Conservation (phyloP, 1,140 invertebrate genomes). For the Dryas iulia region DNA sequence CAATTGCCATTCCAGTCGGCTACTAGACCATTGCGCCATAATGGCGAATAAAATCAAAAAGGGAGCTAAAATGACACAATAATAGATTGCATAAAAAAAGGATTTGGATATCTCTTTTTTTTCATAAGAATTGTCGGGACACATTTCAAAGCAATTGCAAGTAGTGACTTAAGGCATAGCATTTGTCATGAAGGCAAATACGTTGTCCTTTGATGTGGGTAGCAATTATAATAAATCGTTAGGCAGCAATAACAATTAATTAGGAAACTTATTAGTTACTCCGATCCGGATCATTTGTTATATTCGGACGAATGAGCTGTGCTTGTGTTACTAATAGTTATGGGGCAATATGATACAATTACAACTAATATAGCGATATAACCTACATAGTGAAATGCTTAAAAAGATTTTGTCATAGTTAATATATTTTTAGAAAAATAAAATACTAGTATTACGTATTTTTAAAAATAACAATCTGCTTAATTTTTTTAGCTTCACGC, state of each 20-base stretch:
- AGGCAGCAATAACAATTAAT: conserved; percentile 60
- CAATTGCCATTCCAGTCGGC: too few relatives aligned
- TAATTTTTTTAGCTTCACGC: too few relatives aligned
- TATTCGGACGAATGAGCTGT: conserved; percentile 28
- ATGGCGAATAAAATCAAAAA: too few relatives aligned
- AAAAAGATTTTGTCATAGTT: too few relatives aligned
- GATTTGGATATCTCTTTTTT: too few relatives aligned
- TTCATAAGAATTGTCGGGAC: background rate
- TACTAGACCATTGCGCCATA: too few relatives aligned
- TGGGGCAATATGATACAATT: background rate
- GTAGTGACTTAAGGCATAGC: background rate
- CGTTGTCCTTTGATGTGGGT: conserved; percentile 37
- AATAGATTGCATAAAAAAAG: too few relatives aligned
- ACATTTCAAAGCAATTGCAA: background rate
- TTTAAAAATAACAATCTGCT: too few relatives aligned
- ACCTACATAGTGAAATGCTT: too few relatives aligned
- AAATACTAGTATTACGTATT: too few relatives aligned
- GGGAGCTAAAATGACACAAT: too few relatives aligned
- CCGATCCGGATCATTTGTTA: conserved; percentile 47
- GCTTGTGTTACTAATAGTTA: conserved; percentile 10
- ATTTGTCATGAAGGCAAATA: conserved; percentile 30
- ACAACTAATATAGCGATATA: background rate
- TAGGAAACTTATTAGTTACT: conserved; percentile 56
- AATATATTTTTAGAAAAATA: too few relatives aligned
- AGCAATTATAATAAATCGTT: conserved; percentile 48